Percentiles rank a stretch among this genome's conserved stretches.
Evolutionary conservation across 2,113 vertebrate genomes (phyloP).

Genomic region (Triplophysa dalaica): DNA sequence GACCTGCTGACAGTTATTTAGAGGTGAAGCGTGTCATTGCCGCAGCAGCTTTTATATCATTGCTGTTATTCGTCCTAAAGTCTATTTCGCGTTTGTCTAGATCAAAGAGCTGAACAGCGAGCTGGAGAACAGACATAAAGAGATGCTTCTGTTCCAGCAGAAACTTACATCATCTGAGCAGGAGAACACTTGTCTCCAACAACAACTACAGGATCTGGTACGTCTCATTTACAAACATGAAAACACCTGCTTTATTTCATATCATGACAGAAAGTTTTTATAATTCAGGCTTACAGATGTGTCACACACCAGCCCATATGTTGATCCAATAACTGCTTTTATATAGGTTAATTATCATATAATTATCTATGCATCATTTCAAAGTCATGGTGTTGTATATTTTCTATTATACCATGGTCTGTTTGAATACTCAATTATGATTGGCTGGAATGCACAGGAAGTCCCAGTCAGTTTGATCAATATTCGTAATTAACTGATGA

Average conservation of each 20-base stretch:
- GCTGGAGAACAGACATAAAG: slow-evolving; percentile 83
- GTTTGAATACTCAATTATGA: too few relatives aligned
- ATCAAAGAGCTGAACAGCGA: slow-evolving; percentile 83
- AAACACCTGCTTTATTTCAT: not conserved
- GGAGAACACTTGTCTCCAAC: slow-evolving; percentile 80
- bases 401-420: too few relatives aligned
- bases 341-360: not conserved
- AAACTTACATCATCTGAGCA: slow-evolving; percentile 75
- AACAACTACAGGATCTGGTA: slow-evolving; percentile 84
- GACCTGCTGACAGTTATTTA: too few relatives aligned
- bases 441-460: too few relatives aligned
- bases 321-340: not conserved
- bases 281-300: not conserved
- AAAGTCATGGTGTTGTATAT: too few relatives aligned
- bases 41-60: not conserved
- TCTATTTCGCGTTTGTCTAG: slow-evolving; percentile 65
- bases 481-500: too few relatives aligned
- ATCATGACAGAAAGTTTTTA: slow-evolving; percentile 41
- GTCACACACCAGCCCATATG: not conserved
- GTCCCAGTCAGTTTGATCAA: too few relatives aligned
- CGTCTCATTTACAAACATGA: slow-evolving; percentile 46
- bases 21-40: too few relatives aligned
- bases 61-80: not conserved
- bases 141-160: slow-evolving; percentile 75
- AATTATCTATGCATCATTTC: too few relatives aligned